A percentile compares a stretch with the other conserved stretches of the same genome.
Conservation (phyloP, 2,113 vertebrate genomes). For the Echinops telfairi region DNA sequence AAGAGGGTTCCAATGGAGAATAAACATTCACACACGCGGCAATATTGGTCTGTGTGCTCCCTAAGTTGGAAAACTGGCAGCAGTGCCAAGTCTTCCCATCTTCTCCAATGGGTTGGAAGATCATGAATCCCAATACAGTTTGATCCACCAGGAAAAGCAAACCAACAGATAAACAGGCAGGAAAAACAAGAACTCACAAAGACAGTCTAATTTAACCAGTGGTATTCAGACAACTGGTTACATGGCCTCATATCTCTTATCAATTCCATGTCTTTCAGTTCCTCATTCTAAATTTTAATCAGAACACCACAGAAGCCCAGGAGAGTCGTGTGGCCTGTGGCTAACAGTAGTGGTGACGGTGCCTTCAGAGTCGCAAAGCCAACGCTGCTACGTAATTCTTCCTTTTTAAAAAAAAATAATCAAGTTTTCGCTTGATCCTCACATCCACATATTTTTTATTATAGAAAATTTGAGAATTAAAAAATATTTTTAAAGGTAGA, state of each 20-base stretch:
- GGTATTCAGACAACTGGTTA: background rate
- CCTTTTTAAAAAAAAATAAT: background rate
- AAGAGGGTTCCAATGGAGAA: background rate
- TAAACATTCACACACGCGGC: background rate
- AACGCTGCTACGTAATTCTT: background rate
- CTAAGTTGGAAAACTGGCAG: background rate
- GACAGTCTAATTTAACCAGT: background rate
- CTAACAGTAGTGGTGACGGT: background rate
- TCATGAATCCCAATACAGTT: background rate
- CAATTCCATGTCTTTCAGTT: background rate
- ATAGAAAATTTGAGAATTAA: background rate
- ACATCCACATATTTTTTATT: conserved; percentile 28
- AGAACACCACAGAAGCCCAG: background rate
- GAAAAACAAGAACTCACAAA: conserved; percentile 15
- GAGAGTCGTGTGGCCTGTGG: background rate
- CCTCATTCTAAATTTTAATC: background rate
- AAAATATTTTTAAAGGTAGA: background rate
- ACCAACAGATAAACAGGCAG: background rate
- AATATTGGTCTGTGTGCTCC: background rate
- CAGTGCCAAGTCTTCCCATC: background rate
- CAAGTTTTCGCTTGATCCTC: background rate
- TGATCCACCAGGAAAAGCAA: background rate
- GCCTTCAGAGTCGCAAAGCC: conserved; percentile 11
- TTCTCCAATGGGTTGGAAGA: background rate
- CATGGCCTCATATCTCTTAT: background rate